Evolutionary conservation across 2,113 vertebrate genomes (phyloP).

Genomic region (Phalacrocorax brasilianus): DNA sequence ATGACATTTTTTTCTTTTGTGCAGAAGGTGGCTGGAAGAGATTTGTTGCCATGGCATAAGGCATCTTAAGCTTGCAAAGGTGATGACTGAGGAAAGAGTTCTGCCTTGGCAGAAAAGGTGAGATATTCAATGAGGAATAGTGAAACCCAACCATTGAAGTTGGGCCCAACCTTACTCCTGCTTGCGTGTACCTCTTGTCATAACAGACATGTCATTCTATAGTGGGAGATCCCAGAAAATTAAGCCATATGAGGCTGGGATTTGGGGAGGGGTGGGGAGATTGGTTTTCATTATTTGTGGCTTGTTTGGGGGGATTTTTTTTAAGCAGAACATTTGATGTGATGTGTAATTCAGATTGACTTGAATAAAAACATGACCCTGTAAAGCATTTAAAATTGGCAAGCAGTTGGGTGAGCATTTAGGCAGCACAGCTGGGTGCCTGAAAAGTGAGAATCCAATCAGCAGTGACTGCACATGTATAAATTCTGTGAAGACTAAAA

Average conservation of each 20-base stretch:
- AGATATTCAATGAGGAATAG: neutral
- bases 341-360: neutral
- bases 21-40: neutral
- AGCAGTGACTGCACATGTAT: neutral
- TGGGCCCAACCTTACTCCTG: neutral
- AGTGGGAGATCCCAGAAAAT: neutral
- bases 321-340: neutral
- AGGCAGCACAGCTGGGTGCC: slow-evolving; percentile 1
- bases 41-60: neutral
- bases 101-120: neutral
- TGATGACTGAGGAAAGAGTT: neutral
- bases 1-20: neutral
- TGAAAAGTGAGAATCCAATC: neutral
- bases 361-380: neutral
- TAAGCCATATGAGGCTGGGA: neutral
- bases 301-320: neutral
- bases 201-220: neutral
- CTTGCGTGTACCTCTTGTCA: neutral
- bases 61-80: neutral
- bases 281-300: neutral
- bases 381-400: neutral
- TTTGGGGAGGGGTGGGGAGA: accelerated
- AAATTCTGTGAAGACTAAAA: neutral
- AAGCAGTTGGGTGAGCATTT: neutral
- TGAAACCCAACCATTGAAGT: neutral